Percentiles rank a stretch among this genome's conserved stretches.
Conservation (phyloP, 2,797 vertebrate species). For the Macropus fuliginosus region DNA sequence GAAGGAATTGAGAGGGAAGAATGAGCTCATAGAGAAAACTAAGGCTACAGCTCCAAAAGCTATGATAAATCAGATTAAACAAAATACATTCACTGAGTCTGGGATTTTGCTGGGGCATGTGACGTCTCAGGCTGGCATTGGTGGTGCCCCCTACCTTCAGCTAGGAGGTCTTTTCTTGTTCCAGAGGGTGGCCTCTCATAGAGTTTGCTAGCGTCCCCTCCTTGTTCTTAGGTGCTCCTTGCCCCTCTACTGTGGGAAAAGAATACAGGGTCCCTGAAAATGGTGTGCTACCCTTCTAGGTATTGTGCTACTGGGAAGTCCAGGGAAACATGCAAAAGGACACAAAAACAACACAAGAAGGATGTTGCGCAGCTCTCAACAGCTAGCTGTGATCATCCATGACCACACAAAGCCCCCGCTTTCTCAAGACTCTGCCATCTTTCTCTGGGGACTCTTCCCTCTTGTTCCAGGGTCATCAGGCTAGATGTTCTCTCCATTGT, state of each 20-base stretch:
- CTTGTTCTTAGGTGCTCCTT: background rate
- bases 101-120: background rate
- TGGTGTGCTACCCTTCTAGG: background rate
- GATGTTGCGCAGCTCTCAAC: background rate
- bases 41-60: background rate
- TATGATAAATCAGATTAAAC: background rate
- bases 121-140: background rate
- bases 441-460: background rate
- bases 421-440: background rate
- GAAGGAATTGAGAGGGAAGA: background rate
- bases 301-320: background rate
- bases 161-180: background rate
- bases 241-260: background rate
- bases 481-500: background rate
- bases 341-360: background rate
- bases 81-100: background rate
- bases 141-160: background rate
- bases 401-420: background rate
- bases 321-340: background rate
- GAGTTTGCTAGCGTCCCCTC: background rate
- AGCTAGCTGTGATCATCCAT: background rate
- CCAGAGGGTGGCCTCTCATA: background rate
- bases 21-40: background rate
- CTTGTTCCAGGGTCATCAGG: background rate
- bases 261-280: background rate